Evolutionary conservation across 2,888 invertebrate species (phyloP), one percentile per base, ranked within the genome.

Genomic region (Drosophila rellima): DNA sequence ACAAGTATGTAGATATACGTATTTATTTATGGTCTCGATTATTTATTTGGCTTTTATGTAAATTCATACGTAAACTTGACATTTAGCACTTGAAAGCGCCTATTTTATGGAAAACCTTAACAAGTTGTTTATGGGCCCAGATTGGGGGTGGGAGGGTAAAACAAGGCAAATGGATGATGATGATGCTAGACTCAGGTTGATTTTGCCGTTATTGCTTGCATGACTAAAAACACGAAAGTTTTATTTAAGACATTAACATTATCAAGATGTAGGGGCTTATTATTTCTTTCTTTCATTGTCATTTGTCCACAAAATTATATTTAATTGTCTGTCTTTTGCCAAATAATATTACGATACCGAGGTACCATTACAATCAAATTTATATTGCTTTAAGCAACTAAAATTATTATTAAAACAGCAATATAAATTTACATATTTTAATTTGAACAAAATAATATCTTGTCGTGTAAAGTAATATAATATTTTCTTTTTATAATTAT

Each of bases 31-130:
- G 40, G 23, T 47, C 40, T 29, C 44, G 37, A 44, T 61, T 77
- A 72, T 85, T 82, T 85, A 75, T 65, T 68, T 69, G 26, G 45
- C 42, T 66, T 82, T 68, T 82, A 86, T 76, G 86, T 60, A 68
- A 76, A 80, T 85, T 75, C 50, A 48, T 63, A 39, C 73, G 57
- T 69, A 75, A 75, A 73, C 70, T 75, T 63, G 75, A 73, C 70
- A 63, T 59, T 75, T 66, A 76, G 80, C 70, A 76, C 77, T 75
- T 85, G 82, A 66, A 71, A 75, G 74, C 59, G 79, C 61, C 57
- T 68, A 57, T 66, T 71, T 71, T 81, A 78, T 71, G 40, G 59
- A 69, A 70, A 61, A 45, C 48, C 52, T 52, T 74, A 74, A 74
- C 68, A 74, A 72, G 45, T 72, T 72, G 68, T 73, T 72, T 73